phyloP scores from a whole-genome alignment of 2,888 invertebrate genomes.

The Asteroscopus sphinx region DNA sequence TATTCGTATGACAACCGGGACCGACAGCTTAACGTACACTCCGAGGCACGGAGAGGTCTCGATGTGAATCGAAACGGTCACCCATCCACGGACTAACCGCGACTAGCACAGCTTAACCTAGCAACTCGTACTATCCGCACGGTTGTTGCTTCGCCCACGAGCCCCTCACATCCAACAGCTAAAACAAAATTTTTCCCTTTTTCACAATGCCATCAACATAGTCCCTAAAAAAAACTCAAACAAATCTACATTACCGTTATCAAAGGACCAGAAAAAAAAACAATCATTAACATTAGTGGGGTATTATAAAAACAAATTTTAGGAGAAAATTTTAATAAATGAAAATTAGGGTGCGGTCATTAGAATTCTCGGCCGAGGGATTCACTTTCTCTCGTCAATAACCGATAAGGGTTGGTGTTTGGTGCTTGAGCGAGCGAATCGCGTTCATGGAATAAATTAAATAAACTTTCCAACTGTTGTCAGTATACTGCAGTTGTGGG shows the following conservation, averaged over 20 bases:
- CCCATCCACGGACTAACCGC: no score
- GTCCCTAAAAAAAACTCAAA: constrained; percentile 20
- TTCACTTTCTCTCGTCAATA: constrained; percentile 71
- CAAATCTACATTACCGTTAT: constrained; percentile 39
- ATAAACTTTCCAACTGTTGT: constrained; percentile 1
- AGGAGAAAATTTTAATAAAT: constrained; percentile 74
- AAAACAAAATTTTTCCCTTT: not conserved
- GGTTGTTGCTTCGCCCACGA: no score
- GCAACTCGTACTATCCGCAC: no score
- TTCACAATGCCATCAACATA: constrained; percentile 11
- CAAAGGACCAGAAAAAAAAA: constrained; percentile 43
- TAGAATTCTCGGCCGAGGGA: constrained; percentile 74
- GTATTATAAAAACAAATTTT: constrained; percentile 62
- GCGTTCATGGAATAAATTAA: not conserved
- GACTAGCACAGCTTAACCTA: no score
- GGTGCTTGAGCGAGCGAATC: constrained; percentile 47
- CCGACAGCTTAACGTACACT: no score
- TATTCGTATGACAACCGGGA: no score
- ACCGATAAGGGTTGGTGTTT: constrained; percentile 63
- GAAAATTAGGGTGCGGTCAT: constrained; percentile 78
- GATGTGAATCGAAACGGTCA: no score
- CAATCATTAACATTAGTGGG: constrained; percentile 59
- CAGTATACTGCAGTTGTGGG: no score
- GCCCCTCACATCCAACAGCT: no score
- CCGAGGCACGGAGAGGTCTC: no score